Evolutionary conservation across 1,140 invertebrate genomes (phyloP).

Genomic region (Psilanteris sp.): DNA sequence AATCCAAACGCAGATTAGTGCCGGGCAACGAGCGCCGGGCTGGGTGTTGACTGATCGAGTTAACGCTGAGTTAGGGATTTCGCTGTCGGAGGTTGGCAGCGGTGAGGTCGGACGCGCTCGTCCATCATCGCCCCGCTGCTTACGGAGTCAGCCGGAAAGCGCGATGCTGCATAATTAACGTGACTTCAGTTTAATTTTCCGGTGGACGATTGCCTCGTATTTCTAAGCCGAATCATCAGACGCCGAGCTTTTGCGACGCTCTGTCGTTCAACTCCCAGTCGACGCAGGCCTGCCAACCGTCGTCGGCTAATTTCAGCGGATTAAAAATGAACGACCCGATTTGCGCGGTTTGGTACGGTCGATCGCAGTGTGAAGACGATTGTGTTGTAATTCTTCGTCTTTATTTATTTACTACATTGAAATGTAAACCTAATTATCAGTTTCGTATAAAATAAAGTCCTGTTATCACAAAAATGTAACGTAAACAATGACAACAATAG

Average conservation of each 20-base stretch:
- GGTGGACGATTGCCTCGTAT: conserved; percentile 73
- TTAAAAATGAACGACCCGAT: conserved; percentile 15
- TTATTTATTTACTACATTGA: too few species aligned
- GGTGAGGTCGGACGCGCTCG: conserved; percentile 74
- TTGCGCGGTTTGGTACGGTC: too few species aligned
- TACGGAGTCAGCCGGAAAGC: conserved; percentile 65
- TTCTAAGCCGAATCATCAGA: conserved; percentile 41
- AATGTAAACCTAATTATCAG: too few species aligned
- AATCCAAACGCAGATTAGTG: conserved; percentile 77
- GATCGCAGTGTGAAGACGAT: too few species aligned
- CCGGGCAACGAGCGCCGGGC: conserved; percentile 66
- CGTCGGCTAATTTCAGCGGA: conserved; percentile 1
- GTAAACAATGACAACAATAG: too few species aligned
- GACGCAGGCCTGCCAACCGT: conserved; percentile 20
- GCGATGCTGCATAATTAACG: conserved; percentile 77
- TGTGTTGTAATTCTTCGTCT: too few species aligned
- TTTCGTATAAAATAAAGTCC: too few species aligned
- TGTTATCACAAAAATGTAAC: too few species aligned
- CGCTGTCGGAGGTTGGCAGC: conserved; percentile 73
- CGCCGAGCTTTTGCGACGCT: conserved; percentile 5
- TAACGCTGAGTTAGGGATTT: conserved; percentile 78
- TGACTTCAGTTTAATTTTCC: conserved; percentile 79
- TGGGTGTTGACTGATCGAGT: conserved; percentile 79
- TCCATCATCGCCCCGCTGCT: conserved; percentile 76
- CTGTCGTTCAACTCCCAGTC: neutral